phyloP scores from a whole-genome alignment of 35 echinoderm and acorn worm genomes.

The Diadema setosum region DNA sequence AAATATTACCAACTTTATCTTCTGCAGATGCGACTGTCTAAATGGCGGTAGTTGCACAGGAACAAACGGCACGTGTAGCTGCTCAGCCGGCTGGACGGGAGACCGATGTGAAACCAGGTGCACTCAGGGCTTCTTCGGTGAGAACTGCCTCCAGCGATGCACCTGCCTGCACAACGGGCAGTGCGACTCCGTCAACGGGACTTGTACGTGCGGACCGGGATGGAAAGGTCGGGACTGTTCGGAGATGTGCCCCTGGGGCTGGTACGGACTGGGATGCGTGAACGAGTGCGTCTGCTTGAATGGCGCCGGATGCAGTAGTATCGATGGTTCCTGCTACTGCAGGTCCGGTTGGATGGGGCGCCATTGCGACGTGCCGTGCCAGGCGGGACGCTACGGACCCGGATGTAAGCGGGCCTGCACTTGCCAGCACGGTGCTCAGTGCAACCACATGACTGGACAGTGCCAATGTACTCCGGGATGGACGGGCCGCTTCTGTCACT shows the following conservation, averaged over 20 bases:
- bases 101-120: constrained; percentile 41
- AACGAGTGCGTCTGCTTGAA: constrained; percentile 54
- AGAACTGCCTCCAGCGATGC: constrained; percentile 57
- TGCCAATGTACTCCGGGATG: constrained; percentile 76
- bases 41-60: constrained; percentile 1
- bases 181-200: constrained; percentile 61
- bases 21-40: neutral
- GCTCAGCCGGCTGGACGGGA: constrained; percentile 46
- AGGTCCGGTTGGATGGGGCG: constrained; percentile 52
- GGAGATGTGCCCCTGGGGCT: constrained; percentile 25
- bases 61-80: constrained; percentile 44
- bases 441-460: constrained; percentile 49
- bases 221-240: constrained; percentile 63
- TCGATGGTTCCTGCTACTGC: constrained; percentile 69
- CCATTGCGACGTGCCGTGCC: constrained; percentile 40
- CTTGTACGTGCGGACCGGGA: constrained; percentile 64
- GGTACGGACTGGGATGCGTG: constrained; percentile 46
- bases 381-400: constrained; percentile 28
- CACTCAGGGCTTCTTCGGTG: constrained; percentile 54
- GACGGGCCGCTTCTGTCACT: constrained; percentile 60
- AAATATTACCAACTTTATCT: neutral
- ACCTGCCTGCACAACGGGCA: constrained; percentile 69
- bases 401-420: constrained; percentile 52
- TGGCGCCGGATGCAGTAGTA: constrained; percentile 46
- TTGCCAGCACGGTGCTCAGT: constrained; percentile 67